Percentiles rank a stretch among this genome's conserved stretches.
These are phyloP conservation scores for Egretta garzetta DNA, from an alignment of 2,113 vertebrate species.

Conservation along the genomic window DNA sequence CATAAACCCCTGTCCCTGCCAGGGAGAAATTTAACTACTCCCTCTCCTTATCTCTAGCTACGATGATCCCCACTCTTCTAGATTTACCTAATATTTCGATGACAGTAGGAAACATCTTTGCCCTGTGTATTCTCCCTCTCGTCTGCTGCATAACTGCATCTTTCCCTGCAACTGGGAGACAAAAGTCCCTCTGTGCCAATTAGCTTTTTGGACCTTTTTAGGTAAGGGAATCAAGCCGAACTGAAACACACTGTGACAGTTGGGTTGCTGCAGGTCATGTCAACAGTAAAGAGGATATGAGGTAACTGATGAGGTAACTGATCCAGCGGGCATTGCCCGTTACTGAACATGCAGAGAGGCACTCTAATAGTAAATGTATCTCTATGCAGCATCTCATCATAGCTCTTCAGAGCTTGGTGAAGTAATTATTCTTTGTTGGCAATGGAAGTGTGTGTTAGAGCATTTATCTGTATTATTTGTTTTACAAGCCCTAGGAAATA, in stretches of 20 bases:
- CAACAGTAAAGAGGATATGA: background rate
- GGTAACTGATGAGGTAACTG: conserved; percentile 1
- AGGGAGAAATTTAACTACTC: background rate
- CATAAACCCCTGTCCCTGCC: background rate
- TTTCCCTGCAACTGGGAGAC: conserved; percentile 33
- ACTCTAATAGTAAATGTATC: background rate
- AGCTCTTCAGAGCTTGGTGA: background rate
- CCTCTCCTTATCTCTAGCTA: background rate
- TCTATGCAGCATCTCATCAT: background rate
- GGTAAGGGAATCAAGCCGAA: conserved; percentile 56
- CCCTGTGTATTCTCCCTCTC: background rate
- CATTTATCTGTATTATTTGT: background rate
- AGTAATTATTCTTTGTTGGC: background rate
- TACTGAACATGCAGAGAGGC: background rate
- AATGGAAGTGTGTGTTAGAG: background rate
- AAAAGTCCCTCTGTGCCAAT: conserved; percentile 44
- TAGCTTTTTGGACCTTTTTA: conserved; percentile 50
- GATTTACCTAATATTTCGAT: conserved; percentile 1
- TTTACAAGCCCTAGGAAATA: background rate
- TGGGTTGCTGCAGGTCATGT: background rate
- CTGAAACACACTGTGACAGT: conserved; percentile 20
- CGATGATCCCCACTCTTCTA: background rate
- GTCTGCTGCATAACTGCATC: conserved; percentile 17
- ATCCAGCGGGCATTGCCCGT: background rate
- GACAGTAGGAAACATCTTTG: background rate